These are phyloP conservation scores for Zalophus californianus DNA, from an alignment of 2,797 vertebrate species.

Conservation along the genomic window DNA sequence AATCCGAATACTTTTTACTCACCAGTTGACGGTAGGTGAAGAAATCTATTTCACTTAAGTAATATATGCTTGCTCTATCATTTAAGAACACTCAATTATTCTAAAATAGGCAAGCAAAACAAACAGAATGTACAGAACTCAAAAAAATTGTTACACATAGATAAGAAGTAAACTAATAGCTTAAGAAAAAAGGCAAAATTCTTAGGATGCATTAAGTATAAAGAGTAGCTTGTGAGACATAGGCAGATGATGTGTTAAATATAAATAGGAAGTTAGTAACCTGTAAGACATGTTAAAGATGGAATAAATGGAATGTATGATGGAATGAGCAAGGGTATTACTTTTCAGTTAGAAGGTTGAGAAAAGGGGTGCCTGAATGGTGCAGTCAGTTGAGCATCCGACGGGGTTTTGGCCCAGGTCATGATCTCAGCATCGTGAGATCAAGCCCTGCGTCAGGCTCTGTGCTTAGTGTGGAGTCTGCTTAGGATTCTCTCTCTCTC, in stretches of 20 bases:
- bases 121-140: slow-evolving; percentile 37
- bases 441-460: neutral
- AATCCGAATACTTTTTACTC: slow-evolving; percentile 1
- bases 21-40: neutral
- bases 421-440: neutral
- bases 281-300: neutral
- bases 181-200: slow-evolving; percentile 32
- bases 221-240: neutral
- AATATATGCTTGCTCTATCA: slow-evolving; percentile 33
- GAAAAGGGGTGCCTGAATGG: neutral
- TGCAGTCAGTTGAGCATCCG: neutral
- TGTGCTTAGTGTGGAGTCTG: neutral
- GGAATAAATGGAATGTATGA: neutral
- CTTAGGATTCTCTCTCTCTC: neutral
- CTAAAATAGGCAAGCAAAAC: slow-evolving; percentile 29
- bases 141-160: slow-evolving; percentile 18
- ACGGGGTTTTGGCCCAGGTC: neutral
- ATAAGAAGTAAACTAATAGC: slow-evolving; percentile 33
- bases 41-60: slow-evolving; percentile 39
- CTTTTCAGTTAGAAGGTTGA: neutral
- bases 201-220: neutral
- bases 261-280: neutral
- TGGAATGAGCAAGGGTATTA: neutral
- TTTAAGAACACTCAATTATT: slow-evolving; percentile 38
- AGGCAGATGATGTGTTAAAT: neutral